These are phyloP conservation scores for Chrysolina americana DNA, from an alignment of 2,888 invertebrate genomes.

Conservation along the genomic window DNA sequence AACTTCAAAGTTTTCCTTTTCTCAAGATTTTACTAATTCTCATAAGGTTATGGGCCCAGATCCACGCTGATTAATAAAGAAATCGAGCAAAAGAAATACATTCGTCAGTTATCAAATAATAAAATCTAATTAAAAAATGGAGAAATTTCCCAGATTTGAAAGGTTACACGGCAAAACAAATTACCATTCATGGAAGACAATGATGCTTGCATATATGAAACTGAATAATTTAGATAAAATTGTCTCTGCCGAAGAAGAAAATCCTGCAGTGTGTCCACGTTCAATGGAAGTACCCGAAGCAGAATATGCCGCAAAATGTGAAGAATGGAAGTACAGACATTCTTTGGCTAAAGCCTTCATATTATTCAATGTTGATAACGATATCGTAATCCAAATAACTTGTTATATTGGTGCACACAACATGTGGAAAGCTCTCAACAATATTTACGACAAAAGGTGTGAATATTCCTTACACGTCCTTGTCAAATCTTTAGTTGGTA, in stretches of 20 bases:
- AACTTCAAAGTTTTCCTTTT: too few species aligned
- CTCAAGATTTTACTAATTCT: too few species aligned
- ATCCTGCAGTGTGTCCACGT: not conserved
- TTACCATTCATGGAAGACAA: too few species aligned
- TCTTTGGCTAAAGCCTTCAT: not conserved
- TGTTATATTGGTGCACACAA: not conserved
- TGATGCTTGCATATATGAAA: too few species aligned
- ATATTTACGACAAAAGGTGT: not conserved
- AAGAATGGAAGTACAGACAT: not conserved
- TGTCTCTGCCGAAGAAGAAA: not conserved
- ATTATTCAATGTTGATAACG: not conserved
- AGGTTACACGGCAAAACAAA: too few species aligned
- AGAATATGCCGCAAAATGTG: constrained; percentile 3
- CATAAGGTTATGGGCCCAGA: too few species aligned
- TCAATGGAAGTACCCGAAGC: not conserved
- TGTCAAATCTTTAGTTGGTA: constrained; percentile 19
- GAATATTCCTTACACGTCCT: not conserved
- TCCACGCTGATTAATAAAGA: too few species aligned
- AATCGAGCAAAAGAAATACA: too few species aligned
- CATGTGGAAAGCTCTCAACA: constrained; percentile 10
- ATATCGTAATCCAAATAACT: not conserved
- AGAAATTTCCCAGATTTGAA: too few species aligned
- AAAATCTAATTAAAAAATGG: too few species aligned
- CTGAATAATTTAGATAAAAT: not conserved
- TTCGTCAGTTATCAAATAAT: too few species aligned